phyloP scores from a whole-genome alignment of 2,113 vertebrate species.

The Peromyscus leucopus region DNA sequence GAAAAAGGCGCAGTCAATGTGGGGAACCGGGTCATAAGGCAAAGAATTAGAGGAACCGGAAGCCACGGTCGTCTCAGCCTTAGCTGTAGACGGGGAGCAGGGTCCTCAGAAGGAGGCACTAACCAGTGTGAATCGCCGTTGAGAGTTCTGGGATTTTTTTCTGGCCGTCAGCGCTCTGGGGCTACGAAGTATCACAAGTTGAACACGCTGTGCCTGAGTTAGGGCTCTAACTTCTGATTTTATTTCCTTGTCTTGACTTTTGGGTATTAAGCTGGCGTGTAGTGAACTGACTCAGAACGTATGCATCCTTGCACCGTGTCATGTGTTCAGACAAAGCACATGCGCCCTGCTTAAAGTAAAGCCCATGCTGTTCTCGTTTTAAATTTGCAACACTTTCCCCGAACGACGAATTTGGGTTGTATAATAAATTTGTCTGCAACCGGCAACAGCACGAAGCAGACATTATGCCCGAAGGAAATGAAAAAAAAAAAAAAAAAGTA shows the following conservation, averaged over 20 bases:
- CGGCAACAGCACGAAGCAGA: slow-evolving; percentile 45
- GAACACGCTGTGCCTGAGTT: neutral
- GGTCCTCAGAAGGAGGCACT: neutral
- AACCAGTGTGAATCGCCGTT: neutral
- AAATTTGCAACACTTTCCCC: neutral
- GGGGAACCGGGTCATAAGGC: neutral
- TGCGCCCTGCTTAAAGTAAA: slow-evolving; percentile 5
- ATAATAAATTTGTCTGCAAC: slow-evolving; percentile 49
- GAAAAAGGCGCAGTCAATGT: neutral
- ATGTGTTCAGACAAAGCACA: neutral
- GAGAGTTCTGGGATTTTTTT: neutral
- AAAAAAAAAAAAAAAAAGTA: neutral
- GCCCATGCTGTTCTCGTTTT: slow-evolving; percentile 33
- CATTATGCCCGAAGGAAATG: slow-evolving; percentile 43
- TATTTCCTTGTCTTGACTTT: slow-evolving; percentile 25
- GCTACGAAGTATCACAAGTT: neutral
- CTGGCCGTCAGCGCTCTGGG: neutral
- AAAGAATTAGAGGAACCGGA: neutral
- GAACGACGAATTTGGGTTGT: slow-evolving; percentile 15
- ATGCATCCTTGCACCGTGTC: neutral
- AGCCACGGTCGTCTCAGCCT: rapidly evolving
- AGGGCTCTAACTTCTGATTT: slow-evolving; percentile 32
- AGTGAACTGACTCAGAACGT: slow-evolving; percentile 10
- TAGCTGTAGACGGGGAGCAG: neutral
- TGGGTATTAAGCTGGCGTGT: slow-evolving; percentile 29